Evolutionary conservation across 2,888 invertebrate genomes (phyloP).

Genomic region (Elmis aenea): DNA sequence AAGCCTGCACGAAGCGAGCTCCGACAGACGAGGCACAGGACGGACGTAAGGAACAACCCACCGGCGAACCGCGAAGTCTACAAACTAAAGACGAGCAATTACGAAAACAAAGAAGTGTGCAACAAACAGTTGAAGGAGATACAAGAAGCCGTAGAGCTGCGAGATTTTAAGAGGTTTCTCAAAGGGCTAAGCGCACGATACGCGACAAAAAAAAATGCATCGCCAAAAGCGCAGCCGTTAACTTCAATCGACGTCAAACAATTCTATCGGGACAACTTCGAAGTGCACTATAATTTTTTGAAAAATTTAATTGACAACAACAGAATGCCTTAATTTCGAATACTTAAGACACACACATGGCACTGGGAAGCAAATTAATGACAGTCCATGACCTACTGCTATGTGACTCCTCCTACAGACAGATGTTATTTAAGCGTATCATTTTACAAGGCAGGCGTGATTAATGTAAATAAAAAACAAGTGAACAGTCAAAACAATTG

Average conservation of each 20-base stretch:
- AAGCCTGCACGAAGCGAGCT: conserved; percentile 1
- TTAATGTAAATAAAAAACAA: too few species aligned
- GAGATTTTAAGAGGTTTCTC: conserved; percentile 61
- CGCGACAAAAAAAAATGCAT: conserved; percentile 50
- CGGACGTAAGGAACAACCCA: conserved; percentile 9
- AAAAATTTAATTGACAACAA: conserved; percentile 9
- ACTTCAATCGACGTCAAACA: conserved; percentile 14
- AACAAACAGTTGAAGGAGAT: conserved; percentile 48
- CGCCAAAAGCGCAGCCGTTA: conserved; percentile 1
- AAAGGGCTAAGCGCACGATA: conserved; percentile 49
- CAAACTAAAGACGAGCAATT: conserved; percentile 38
- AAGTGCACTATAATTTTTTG: conserved; percentile 15
- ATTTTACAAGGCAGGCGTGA: too few species aligned
- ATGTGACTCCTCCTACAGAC: too few species aligned
- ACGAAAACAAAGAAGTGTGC: conserved; percentile 28
- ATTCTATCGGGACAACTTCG: conserved; percentile 23
- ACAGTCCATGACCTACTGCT: too few species aligned
- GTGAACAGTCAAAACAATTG: too few species aligned
- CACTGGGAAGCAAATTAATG: too few species aligned
- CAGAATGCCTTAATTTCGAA: too few species aligned
- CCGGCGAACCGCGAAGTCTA: conserved; percentile 10
- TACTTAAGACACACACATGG: too few species aligned
- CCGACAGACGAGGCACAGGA: too few species aligned
- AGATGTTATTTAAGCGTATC: too few species aligned
- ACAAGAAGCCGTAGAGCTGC: conserved; percentile 57